phyloP scores from a whole-genome alignment of 2,888 invertebrate species.

The Ophion ellenae region DNA sequence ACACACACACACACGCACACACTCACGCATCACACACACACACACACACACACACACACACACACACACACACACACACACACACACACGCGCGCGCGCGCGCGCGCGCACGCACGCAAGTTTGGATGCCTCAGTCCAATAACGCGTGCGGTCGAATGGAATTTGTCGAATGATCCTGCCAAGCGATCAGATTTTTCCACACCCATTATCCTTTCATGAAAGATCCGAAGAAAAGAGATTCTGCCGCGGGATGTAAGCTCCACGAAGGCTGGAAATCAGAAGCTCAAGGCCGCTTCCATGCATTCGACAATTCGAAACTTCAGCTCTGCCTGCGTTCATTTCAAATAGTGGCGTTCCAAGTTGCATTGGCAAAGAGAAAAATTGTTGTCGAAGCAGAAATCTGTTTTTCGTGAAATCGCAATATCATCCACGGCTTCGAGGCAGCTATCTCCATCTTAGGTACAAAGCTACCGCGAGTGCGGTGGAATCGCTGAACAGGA shows the following conservation, averaged over 20 bases:
- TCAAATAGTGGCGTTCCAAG: neutral
- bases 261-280: no score
- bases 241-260: no score
- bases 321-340: neutral
- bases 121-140: neutral
- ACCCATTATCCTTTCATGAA: neutral
- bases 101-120: no score
- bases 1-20: no score
- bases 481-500: conserved; percentile 20
- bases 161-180: neutral
- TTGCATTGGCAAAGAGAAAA: neutral
- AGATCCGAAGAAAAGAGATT: no score
- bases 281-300: no score
- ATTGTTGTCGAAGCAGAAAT: neutral
- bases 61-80: no score
- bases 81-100: no score
- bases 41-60: no score
- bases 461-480: conserved; percentile 3
- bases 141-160: neutral
- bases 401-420: neutral
- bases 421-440: neutral
- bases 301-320: neutral
- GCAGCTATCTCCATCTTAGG: neutral
- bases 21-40: no score
- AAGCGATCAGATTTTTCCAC: neutral